Conservation (phyloP, 2,113 vertebrate species). For the Carollia perspicillata region DNA sequence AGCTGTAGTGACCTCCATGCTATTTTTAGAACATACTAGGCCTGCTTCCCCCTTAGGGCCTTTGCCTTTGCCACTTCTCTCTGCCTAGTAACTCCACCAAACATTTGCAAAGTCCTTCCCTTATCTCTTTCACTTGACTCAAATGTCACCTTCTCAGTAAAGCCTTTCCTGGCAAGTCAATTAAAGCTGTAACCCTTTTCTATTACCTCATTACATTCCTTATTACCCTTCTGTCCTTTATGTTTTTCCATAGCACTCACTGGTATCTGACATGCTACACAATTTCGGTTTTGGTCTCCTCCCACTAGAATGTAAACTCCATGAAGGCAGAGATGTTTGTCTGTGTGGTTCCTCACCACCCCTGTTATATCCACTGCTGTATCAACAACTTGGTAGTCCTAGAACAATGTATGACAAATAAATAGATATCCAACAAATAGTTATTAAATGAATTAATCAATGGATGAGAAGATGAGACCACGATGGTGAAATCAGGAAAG, state of each 20-base stretch:
- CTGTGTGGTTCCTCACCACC: background rate
- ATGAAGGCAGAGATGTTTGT: background rate
- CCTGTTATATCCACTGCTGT: background rate
- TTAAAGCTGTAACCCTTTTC: background rate
- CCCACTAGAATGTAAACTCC: background rate
- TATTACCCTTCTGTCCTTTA: background rate
- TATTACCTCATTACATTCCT: background rate
- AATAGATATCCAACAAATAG: background rate
- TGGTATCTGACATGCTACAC: background rate
- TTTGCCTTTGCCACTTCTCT: background rate
- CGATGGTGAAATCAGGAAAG: background rate
- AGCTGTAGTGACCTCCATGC: background rate
- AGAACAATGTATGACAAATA: background rate
- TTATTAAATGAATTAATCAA: background rate
- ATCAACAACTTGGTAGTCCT: background rate
- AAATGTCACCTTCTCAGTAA: background rate
- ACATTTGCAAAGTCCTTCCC: background rate
- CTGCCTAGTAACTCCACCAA: background rate
- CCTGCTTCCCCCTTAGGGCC: background rate
- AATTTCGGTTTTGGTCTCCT: conserved; percentile 3
- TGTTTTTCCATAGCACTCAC: background rate
- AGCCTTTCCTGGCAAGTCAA: background rate
- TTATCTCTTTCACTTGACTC: background rate
- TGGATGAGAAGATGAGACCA: background rate
- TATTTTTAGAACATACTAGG: background rate